A percentile compares a stretch with the other conserved stretches of the same genome.
Conservation (phyloP, 2,888 invertebrate species). For the Ormyrus rosae region DNA sequence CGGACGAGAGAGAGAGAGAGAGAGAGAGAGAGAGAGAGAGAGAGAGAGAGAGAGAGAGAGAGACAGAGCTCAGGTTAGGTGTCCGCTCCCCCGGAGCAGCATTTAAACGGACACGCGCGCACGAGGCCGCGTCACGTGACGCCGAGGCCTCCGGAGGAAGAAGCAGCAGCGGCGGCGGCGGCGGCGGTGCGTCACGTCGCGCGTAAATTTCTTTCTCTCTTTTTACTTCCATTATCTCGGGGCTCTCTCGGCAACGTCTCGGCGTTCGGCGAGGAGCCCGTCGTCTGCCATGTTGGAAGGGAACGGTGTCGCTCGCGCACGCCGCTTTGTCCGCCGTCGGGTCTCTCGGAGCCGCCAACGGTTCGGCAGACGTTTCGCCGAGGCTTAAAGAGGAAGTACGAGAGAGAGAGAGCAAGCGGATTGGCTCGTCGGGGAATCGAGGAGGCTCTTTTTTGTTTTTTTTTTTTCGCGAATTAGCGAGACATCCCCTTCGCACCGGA, state of each 20-base stretch:
- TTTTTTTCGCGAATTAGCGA: no score
- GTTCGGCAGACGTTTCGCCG: no score
- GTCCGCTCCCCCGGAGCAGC: conserved; percentile 31
- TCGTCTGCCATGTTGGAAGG: no score
- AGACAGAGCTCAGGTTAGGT: conserved; percentile 20
- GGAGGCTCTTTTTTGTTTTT: no score
- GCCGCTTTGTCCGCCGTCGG: no score
- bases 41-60: conserved; percentile 22
- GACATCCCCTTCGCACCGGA: no score
- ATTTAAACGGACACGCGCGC: conserved; percentile 41
- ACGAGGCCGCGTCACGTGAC: conserved; percentile 3
- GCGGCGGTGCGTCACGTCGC: conserved; percentile 22
- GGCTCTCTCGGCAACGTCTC: neutral
- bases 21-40: conserved; percentile 5
- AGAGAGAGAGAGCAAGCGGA: no score
- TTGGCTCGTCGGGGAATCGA: no score
- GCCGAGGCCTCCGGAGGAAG: conserved; percentile 36
- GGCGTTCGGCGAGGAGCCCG: no score
- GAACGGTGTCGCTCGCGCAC: no score
- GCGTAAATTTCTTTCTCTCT: conserved; percentile 18
- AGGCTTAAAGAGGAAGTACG: no score
- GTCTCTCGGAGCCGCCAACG: no score
- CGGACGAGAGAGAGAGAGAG: neutral
- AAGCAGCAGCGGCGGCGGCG: neutral
- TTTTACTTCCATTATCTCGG: conserved; percentile 33